Evolutionary conservation across 2,113 vertebrate genomes (phyloP).

Genomic region (Hystrix cristata): DNA sequence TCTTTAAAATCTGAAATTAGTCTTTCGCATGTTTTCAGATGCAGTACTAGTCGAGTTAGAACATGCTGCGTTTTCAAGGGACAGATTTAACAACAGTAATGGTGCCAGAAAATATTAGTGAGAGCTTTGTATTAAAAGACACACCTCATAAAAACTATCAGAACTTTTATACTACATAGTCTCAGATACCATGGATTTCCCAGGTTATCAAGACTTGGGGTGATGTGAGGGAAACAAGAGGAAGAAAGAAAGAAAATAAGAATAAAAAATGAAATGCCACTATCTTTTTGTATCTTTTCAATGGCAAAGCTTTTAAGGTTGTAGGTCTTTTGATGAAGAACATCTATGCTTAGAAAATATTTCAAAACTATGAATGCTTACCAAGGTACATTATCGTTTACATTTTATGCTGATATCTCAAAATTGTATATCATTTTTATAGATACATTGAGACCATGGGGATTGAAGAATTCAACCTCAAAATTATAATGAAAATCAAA

Average conservation of each 20-base stretch:
- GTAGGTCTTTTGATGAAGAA: not conserved
- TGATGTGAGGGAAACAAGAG: not conserved
- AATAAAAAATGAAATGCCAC: not conserved
- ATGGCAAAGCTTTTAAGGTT: not conserved
- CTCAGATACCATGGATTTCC: not conserved
- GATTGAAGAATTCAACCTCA: not conserved
- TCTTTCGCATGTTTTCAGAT: not conserved
- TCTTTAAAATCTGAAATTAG: slow-evolving; percentile 49
- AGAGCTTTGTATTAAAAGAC: not conserved
- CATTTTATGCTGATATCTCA: slow-evolving; percentile 28
- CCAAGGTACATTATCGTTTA: slow-evolving; percentile 32
- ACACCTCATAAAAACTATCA: not conserved
- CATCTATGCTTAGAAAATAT: not conserved
- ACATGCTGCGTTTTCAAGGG: slow-evolving; percentile 2
- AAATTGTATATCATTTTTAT: slow-evolving; percentile 35
- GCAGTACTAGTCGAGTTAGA: not conserved
- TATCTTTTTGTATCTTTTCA: not conserved
- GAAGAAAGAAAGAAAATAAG: not conserved
- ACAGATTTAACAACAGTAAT: slow-evolving; percentile 8
- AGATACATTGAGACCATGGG: not conserved
- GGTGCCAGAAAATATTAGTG: not conserved
- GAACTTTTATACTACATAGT: slow-evolving; percentile 1
- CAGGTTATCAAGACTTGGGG: not conserved
- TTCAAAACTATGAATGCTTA: not conserved
- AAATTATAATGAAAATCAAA: slow-evolving; percentile 19